Evolutionary conservation across 2,888 invertebrate species (phyloP).

Genomic region (Scaptomyza tumidula): DNA sequence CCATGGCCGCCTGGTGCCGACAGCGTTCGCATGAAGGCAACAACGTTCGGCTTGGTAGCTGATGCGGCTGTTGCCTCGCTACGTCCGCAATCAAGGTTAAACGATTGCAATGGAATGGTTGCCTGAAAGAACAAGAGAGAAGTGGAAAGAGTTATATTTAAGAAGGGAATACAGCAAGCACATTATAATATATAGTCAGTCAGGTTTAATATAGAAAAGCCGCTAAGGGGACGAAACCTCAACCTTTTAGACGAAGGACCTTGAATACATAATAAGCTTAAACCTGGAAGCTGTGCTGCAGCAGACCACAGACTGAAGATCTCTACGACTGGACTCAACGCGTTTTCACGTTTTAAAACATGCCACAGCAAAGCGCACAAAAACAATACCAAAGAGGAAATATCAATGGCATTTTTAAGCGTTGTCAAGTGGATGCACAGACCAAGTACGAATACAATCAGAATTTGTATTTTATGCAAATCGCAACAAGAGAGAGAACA

Average conservation of each 20-base stretch:
- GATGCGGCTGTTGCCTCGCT: slow-evolving; percentile 63
- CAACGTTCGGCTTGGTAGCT: slow-evolving; percentile 67
- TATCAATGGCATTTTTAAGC: slow-evolving; percentile 75
- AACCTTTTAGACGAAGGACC: slow-evolving; percentile 74
- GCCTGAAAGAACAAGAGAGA: slow-evolving; percentile 71
- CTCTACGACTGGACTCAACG: slow-evolving; percentile 27
- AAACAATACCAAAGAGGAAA: slow-evolving; percentile 70
- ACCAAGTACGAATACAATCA: slow-evolving; percentile 41
- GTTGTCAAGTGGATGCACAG: slow-evolving; percentile 66
- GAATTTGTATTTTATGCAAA: slow-evolving; percentile 78
- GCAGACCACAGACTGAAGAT: slow-evolving; percentile 6
- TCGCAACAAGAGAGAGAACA: slow-evolving; percentile 7
- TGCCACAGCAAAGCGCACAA: slow-evolving; percentile 21
- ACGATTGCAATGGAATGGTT: slow-evolving; percentile 85
- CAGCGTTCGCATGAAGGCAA: slow-evolving; percentile 82
- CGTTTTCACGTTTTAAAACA: slow-evolving; percentile 48
- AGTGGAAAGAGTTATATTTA: slow-evolving; percentile 15
- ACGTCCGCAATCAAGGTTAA: slow-evolving; percentile 84
- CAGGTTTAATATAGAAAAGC: slow-evolving; percentile 76
- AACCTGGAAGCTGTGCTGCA: slow-evolving; percentile 5
- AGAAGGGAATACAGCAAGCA: slow-evolving; percentile 8
- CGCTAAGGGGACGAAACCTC: slow-evolving; percentile 70
- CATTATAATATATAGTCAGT: slow-evolving; percentile 68
- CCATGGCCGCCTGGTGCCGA: slow-evolving; percentile 78
- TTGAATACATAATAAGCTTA: slow-evolving; percentile 82